Evolutionary conservation across 2,113 vertebrate species (phyloP).

Genomic region (Ceyx margarethae): DNA sequence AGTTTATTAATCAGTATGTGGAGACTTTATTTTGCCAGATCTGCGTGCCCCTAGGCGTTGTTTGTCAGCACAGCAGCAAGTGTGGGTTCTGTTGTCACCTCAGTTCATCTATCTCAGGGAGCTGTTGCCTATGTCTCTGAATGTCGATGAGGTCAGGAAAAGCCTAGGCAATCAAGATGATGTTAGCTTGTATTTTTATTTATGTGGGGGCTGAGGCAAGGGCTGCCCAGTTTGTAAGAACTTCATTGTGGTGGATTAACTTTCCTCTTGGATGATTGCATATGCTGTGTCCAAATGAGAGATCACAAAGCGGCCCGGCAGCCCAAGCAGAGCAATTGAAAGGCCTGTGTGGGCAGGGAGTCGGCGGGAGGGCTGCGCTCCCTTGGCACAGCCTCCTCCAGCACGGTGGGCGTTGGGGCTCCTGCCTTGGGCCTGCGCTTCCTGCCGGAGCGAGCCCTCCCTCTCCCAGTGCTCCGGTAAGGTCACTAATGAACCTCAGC

Average conservation of each 20-base stretch:
- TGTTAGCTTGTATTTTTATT: neutral
- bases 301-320: accelerated
- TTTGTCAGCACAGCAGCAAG: neutral
- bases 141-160: neutral
- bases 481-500: neutral
- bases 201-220: neutral
- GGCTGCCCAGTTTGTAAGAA: neutral
- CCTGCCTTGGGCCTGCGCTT: neutral
- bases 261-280: neutral
- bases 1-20: neutral
- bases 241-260: neutral
- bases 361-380: accelerated
- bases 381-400: neutral
- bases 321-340: neutral
- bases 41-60: neutral
- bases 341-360: neutral
- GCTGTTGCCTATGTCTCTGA: neutral
- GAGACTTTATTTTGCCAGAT: accelerated
- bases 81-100: accelerated
- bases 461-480: neutral
- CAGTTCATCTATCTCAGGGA: neutral
- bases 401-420: accelerated
- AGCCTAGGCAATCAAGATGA: accelerated
- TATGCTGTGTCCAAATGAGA: neutral
- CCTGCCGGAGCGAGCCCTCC: neutral